Conservation (phyloP, 2,113 vertebrate species). For the Andinoacara biseriatus region DNA sequence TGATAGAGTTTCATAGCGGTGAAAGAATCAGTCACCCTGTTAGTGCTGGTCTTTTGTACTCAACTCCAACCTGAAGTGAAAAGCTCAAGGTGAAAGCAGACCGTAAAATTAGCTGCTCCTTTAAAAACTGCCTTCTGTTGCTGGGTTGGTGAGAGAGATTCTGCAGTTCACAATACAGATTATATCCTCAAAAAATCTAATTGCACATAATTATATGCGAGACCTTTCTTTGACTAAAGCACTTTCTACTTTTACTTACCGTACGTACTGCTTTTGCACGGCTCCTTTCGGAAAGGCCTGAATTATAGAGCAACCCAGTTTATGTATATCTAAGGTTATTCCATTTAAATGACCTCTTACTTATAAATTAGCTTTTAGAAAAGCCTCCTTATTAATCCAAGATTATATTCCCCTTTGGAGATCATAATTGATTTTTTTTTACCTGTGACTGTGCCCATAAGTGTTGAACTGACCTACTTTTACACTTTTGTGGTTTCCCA, state of each 20-base stretch:
- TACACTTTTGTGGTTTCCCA: neutral
- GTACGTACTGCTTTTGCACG: neutral
- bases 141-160: neutral
- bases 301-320: neutral
- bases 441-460: neutral
- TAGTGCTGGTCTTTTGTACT: neutral
- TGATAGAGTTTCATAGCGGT: neutral
- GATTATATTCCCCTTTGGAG: neutral
- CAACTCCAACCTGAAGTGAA: neutral
- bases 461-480: neutral
- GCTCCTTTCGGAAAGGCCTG: neutral
- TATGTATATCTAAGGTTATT: neutral
- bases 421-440: neutral
- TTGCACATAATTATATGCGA: neutral
- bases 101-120: conserved; percentile 3
- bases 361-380: neutral
- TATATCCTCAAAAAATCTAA: neutral
- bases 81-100: conserved; percentile 6
- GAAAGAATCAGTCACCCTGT: conserved; percentile 8
- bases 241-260: neutral
- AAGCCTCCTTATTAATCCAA: neutral
- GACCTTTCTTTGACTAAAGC: neutral
- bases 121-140: neutral
- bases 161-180: neutral
- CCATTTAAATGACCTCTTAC: neutral